Evolutionary conservation across 2,113 vertebrate genomes (phyloP).

Genomic region (Puffinus mauretanicus): DNA sequence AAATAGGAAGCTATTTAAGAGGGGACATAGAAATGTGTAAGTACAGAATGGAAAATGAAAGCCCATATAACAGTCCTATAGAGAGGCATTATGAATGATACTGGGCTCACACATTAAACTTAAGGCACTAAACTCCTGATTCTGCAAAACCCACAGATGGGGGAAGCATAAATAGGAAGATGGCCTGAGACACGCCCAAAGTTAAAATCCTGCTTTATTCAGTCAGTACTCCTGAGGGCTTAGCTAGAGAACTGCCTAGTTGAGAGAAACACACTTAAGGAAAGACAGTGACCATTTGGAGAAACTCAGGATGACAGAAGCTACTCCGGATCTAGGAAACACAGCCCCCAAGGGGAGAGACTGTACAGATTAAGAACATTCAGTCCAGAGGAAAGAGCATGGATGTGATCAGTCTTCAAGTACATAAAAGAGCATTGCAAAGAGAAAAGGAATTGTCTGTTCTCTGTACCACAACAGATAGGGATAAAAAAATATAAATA

Average conservation of each 20-base stretch:
- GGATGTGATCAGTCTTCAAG: not conserved
- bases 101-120: not conserved
- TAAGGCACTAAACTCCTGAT: not conserved
- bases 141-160: not conserved
- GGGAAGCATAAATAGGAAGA: not conserved
- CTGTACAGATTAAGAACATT: not conserved
- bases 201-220: not conserved
- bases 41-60: not conserved
- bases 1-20: not conserved
- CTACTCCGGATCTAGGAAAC: not conserved
- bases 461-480: not conserved
- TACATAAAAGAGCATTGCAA: not conserved
- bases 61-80: not conserved
- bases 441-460: not conserved
- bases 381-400: not conserved
- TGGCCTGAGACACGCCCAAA: not conserved
- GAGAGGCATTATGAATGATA: fast-evolving
- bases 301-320: not conserved
- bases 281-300: not conserved
- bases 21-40: not conserved
- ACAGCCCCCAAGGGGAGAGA: not conserved
- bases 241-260: not conserved
- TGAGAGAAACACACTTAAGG: not conserved
- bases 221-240: not conserved
- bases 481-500: not conserved